Evolutionary conservation across 1,140 invertebrate genomes (phyloP), one percentile per base, ranked within the genome.

Genomic region (Capitella teleta): DNA sequence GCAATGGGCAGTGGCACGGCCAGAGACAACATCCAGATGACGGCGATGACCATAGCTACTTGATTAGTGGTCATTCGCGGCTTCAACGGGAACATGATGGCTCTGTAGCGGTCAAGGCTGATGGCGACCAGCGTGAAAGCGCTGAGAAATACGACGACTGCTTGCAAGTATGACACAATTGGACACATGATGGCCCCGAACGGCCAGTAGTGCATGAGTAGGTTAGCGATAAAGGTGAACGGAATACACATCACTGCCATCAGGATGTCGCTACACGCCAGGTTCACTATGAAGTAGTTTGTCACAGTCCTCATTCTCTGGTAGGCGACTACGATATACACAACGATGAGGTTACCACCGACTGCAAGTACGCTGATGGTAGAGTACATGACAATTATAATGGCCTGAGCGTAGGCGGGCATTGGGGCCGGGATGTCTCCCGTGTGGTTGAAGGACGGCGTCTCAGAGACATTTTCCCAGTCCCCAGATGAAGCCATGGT

Each of bases 281-380:
- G 70, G 64, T 94, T 94, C 16, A 91, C 83, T 38, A 93, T 72
- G 66, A 92, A 90, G 62, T 90, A 91, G 72, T 93, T 93, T 40
- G 88, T 93, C 3, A 91, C 87, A 0, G 88, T 92, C 40, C 90
- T 72, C 91, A 95, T 94, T 49, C 86, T 74, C 45, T 85, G 79
- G 67, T 71, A 68, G 16, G 85, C 82, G 28, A 92, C 67, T 1
- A 94, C 88, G 52, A 94, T 91, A 52, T 63, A 68, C 57, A 94
- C 88, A 36, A 95, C 90, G 56, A 92, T 90, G 23, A 89, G 70
- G 68, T 96, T 95, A 2, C 91, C 88, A 26, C 85, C 80, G 10
- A 89, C 55, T 1, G 64, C 57, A 1, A 66, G 50, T 19, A 63
- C 36, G 23, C 59, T 62, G 28, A 67, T 57, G 5, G 61, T 30